Base-by-base conservation (phyloP, 2,888 invertebrate genomes). In the Pasiphila rectangulata region DNA sequence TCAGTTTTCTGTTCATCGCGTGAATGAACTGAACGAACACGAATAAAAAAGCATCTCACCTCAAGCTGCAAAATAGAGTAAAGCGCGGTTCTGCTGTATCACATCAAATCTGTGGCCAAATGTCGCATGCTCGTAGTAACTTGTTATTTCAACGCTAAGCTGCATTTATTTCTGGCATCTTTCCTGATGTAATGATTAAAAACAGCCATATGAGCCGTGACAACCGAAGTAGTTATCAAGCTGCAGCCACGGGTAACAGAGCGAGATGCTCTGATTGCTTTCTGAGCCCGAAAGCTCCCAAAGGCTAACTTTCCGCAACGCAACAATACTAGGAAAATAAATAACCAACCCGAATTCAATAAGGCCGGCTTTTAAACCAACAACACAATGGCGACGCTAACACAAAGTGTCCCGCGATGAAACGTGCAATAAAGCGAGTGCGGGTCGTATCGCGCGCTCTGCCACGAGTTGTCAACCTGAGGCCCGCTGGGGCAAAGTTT, bases 361-460 rank as follows among this genome's bases (percentile, higher is more conserved):
- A 51, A 44, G 21, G 40, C 39, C 19, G 30, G 36, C 39, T 40
- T 44, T 49, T 32, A 45, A 40, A 40, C 30, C 30, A 35, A 42
- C 44, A 39, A 42, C 40, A 47, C 41, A 45, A 45, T 34, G 37
- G 16, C 42, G 37, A 21, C 24, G 36, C 36, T 19, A 30, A 40
- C 42, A 42, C 46, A 53, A 45, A 46, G 37, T 38, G 48, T 37
- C 35, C 36, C 42, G 40, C 59, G 47, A 56, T 55, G 51, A 50
- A 52, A 55, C 55, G 57, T 57, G 52, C 49, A 60, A 56, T 54
- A 56, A 54, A 46, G 39, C 36, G 15, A 46, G 47, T 46, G 49
- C 46, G 56, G 32, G 45, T 42, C 62, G 64, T 59, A 69, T 69
- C 71, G 72, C 73, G 75, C 65, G 61, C 67, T 60, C 19, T 23